phyloP scores from a whole-genome alignment of 37 sponge, comb jelly and placozoan species.

The Halisarca cf. caerulea region DNA sequence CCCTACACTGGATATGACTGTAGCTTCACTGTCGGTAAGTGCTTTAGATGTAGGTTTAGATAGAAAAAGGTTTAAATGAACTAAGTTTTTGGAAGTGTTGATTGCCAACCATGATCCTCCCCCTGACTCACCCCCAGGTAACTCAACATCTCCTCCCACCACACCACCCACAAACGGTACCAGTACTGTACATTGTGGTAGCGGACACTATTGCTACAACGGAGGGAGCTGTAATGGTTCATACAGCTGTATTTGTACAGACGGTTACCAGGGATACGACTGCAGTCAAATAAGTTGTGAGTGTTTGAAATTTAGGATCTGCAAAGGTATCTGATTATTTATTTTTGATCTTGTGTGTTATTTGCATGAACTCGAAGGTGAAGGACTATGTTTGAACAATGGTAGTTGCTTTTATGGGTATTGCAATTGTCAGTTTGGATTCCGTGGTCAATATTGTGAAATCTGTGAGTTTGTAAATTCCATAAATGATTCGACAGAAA shows the following conservation, averaged over 20 bases:
- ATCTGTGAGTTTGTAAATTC: not conserved
- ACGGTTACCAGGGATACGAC: not conserved
- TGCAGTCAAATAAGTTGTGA: not conserved
- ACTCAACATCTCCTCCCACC: too few species aligned
- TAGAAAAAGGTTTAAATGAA: too few species aligned
- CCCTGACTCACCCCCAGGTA: too few species aligned
- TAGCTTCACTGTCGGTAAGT: not conserved
- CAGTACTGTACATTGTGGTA: not conserved
- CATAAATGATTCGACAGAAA: too few species aligned
- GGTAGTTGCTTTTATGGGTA: not conserved
- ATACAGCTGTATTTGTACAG: not conserved
- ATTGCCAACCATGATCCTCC: too few species aligned
- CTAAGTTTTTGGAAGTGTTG: too few species aligned
- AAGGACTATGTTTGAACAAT: not conserved
- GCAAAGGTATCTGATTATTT: not conserved
- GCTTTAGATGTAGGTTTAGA: too few species aligned
- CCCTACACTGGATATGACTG: not conserved
- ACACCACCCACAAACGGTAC: too few species aligned
- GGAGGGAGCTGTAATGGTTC: not conserved
- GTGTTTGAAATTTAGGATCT: not conserved
- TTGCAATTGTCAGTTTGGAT: not conserved
- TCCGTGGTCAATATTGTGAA: not conserved
- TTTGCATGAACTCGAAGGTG: not conserved
- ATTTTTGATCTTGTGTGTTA: not conserved
- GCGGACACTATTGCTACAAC: not conserved